Percentiles rank a stretch among this genome's conserved stretches.
These are phyloP conservation scores for Cyclina sinensis DNA, from an alignment of 1,140 invertebrate genomes.

Conservation along the genomic window DNA sequence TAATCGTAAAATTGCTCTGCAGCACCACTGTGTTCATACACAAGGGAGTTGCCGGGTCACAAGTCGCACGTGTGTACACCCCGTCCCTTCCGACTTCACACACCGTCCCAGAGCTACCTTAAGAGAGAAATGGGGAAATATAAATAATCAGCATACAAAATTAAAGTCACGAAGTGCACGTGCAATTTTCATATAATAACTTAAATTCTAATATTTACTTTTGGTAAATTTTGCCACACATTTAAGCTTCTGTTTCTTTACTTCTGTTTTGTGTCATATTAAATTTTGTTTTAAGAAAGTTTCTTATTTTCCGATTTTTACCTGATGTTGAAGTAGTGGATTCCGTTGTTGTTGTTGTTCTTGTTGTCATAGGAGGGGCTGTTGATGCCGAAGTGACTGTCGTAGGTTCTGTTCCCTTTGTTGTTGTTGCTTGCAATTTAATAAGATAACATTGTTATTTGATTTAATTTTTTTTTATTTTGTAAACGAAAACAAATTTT, in stretches of 20 bases:
- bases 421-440: neutral
- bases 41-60: neutral
- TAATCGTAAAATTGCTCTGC: neutral
- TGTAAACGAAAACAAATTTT: too few relatives aligned
- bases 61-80: neutral
- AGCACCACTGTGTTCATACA: constrained; percentile 11
- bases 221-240: too few relatives aligned
- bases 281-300: too few relatives aligned
- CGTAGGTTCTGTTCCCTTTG: neutral
- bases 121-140: neutral
- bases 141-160: too few relatives aligned
- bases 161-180: too few relatives aligned
- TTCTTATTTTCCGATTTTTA: too few relatives aligned
- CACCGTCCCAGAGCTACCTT: neutral
- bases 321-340: neutral
- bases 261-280: too few relatives aligned
- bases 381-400: neutral
- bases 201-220: too few relatives aligned
- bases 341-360: neutral
- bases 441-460: too few relatives aligned
- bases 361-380: neutral
- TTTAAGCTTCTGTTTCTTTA: too few relatives aligned
- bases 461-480: too few relatives aligned
- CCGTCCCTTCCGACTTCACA: constrained; percentile 13
- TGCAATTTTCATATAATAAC: too few relatives aligned